Conservation (phyloP, 2,888 invertebrate species). For the Thysanoteuthis rhombus region DNA sequence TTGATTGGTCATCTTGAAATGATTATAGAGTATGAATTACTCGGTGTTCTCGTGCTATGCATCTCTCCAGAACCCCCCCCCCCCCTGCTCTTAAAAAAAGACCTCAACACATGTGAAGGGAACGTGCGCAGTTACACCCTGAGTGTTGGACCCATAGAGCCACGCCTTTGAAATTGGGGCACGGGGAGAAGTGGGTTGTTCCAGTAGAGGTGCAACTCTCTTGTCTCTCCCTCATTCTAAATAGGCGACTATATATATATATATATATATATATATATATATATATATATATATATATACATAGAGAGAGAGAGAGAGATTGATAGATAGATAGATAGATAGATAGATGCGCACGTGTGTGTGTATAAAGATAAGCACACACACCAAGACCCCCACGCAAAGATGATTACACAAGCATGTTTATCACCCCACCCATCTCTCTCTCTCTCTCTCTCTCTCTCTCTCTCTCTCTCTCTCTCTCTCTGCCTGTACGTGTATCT, state of each 20-base stretch:
- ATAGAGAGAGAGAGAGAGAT: no score
- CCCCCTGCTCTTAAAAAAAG: neutral
- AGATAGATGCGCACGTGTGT: neutral
- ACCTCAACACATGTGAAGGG: neutral
- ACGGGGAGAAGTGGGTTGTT: neutral
- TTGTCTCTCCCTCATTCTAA: neutral
- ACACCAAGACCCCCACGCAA: neutral
- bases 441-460: no score
- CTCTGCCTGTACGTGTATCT: no score
- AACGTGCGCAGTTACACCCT: neutral
- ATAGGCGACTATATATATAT: neutral
- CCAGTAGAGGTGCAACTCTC: no score
- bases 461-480: no score
- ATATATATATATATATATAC: no score
- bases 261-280: no score
- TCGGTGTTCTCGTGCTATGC: neutral
- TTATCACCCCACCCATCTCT: no score
- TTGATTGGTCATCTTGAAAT: no score
- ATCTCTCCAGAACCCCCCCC: neutral
- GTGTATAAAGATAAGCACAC: neutral
- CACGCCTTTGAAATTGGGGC: neutral
- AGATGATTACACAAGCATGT: neutral
- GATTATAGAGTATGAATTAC: no score
- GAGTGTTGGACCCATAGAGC: neutral
- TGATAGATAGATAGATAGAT: neutral